These are phyloP conservation scores for Solenopsis fugax DNA, from an alignment of 1,140 invertebrate species.

Conservation along the genomic window DNA sequence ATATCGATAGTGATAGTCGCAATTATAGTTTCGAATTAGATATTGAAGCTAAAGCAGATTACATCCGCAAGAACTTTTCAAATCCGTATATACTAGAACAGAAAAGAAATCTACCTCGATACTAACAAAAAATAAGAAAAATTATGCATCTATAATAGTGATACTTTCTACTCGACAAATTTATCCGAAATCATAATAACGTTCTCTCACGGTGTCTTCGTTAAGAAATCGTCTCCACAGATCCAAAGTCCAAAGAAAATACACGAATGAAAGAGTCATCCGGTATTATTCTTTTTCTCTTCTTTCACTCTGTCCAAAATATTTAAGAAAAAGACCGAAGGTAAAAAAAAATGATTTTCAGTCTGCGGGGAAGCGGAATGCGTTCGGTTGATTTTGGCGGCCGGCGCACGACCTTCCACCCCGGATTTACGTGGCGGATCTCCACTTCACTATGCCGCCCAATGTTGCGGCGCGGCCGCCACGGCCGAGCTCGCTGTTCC, in stretches of 20 bases:
- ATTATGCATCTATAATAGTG: neutral
- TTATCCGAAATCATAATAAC: neutral
- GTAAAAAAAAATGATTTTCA: conserved; percentile 79
- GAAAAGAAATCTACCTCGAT: neutral
- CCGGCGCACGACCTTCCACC: conserved; percentile 93
- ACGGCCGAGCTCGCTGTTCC: conserved; percentile 88
- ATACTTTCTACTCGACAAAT: neutral
- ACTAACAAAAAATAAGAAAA: neutral
- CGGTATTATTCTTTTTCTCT: neutral
- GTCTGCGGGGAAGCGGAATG: conserved; percentile 96
- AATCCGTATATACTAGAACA: neutral
- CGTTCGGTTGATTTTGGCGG: conserved; percentile 93
- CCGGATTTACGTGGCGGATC: conserved; percentile 97
- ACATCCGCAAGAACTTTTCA: neutral
- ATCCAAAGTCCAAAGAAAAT: conserved; percentile 1
- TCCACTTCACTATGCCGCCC: conserved; percentile 98
- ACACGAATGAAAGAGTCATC: too few species aligned
- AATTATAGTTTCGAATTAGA: neutral
- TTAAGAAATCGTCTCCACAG: neutral
- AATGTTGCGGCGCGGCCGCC: conserved; percentile 95
- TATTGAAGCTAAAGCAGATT: neutral
- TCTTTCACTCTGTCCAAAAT: neutral
- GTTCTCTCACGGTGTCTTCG: neutral
- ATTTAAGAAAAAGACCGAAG: neutral
- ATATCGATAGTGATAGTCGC: too few species aligned